Percentiles rank a stretch among this genome's conserved stretches.
These are phyloP conservation scores for Drosophila insularis DNA, from an alignment of 1,140 invertebrate species.

Conservation along the genomic window DNA sequence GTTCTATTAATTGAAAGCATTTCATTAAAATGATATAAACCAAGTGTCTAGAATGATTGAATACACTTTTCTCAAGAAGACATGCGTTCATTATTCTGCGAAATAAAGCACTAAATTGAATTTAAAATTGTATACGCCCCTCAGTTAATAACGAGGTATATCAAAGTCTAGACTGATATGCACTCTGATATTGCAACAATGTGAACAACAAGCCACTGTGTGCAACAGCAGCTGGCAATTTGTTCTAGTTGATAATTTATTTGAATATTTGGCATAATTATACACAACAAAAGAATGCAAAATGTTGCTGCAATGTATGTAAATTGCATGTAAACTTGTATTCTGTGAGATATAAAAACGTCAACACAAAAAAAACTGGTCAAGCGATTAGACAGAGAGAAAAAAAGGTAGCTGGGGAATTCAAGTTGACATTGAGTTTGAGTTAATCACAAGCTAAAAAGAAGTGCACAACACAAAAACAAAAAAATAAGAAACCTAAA, in stretches of 20 bases:
- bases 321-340: constrained; percentile 36
- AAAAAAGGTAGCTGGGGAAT: neutral
- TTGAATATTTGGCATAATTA: constrained; percentile 77
- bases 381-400: constrained; percentile 17
- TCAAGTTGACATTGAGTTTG: constrained; percentile 53
- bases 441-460: constrained; percentile 45
- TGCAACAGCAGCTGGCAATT: constrained; percentile 31
- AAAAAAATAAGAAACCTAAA: constrained; percentile 9
- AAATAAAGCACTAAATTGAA: no score
- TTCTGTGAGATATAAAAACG: constrained; percentile 43
- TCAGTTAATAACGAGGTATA: neutral
- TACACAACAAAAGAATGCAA: constrained; percentile 54
- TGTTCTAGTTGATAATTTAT: constrained; percentile 79
- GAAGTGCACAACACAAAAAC: constrained; percentile 33
- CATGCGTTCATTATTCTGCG: no score
- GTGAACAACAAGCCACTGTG: constrained; percentile 62
- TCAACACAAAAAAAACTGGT: constrained; percentile 24
- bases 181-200: constrained; percentile 51
- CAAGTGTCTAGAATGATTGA: no score
- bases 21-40: no score
- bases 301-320: constrained; percentile 48
- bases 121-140: no score
- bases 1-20: no score
- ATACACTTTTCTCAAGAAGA: no score
- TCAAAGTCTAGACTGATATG: neutral